Evolutionary conservation across 2,113 vertebrate species (phyloP), one percentile per base, ranked within the genome.

Genomic region (Campylorhamphus procurvoides): DNA sequence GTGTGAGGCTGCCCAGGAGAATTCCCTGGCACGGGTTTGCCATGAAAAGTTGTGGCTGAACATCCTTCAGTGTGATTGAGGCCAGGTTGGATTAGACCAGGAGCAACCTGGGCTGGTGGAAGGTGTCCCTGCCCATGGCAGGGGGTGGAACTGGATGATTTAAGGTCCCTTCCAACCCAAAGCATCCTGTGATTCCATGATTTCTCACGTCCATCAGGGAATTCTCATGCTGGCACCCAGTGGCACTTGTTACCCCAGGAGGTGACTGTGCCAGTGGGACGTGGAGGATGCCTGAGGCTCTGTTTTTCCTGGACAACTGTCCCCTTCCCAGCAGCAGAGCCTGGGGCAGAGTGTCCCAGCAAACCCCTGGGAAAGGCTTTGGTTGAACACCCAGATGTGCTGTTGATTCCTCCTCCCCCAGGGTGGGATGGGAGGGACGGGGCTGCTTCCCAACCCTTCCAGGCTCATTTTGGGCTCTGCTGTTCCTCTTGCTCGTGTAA

Each of bases 181-280:
- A 1, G 23, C 13, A 5, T 0, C 0, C 28, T 18, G 62, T 46
- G 9, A 22, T 31, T 18, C 46, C 24, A 17, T 5, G 78, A 0
- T 25, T 17, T n/a, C 15, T 1, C 1, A 1, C 4, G 0, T 10
- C 64, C 53, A 50, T 40, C 42, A 39, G 16, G 0, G 10, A 6
- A 19, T 69, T 7, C 29, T 63, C 39, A 0, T 1, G 14, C 46
- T 27, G 40, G 27, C 73, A 13, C 47, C 37, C 9, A 2, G 5
- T 27, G 63, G 20, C 77, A 8, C 60, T 31, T 33, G 12, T 8
- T 20, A 3, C 52, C 29, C 9, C 0, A 2, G 60, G 9, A 31
- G 14, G 35, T 47, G 1, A 10, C 22, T 3, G 39, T 10, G 6
- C 67, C 58, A 47, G 76, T 50, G 16, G 94, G 42, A 84, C 0